Conservation (phyloP, 2,113 vertebrate genomes). For the Chaenogobius annularis region DNA sequence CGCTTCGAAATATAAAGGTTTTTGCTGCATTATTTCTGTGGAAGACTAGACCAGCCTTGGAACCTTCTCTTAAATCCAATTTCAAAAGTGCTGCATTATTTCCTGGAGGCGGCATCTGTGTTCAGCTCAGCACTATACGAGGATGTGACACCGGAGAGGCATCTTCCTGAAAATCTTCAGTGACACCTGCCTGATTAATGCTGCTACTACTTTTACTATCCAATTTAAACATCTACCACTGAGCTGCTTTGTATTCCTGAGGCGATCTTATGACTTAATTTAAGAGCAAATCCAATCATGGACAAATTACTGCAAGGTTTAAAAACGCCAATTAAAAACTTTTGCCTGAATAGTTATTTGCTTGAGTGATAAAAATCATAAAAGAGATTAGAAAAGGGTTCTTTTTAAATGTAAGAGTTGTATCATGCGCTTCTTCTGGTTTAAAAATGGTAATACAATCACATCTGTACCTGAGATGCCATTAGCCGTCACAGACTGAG, state of each 20-base stretch:
- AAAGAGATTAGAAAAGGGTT: constrained; percentile 21
- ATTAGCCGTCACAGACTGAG: background rate
- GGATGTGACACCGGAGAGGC: constrained; percentile 12
- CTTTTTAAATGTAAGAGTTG: background rate
- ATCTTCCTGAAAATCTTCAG: background rate
- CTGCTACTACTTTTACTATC: constrained; percentile 13
- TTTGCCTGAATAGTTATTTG: constrained; percentile 30
- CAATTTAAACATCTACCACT: constrained; percentile 28
- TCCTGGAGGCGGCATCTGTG: background rate
- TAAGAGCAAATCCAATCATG: constrained; percentile 27
- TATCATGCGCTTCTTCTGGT: background rate
- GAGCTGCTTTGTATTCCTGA: constrained; percentile 4
- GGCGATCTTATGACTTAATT: constrained; percentile 24
- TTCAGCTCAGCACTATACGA: constrained; percentile 8
- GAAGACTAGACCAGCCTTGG: background rate
- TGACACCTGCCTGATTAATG: constrained; percentile 24
- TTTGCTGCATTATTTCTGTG: background rate
- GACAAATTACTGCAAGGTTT: constrained; percentile 27
- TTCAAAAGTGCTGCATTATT: background rate
- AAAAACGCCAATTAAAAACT: constrained; percentile 34
- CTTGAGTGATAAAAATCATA: constrained; percentile 39
- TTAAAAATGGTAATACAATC: background rate
- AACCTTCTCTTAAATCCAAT: background rate
- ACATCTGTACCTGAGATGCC: background rate
- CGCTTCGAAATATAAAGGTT: background rate